Evolutionary conservation across 1,140 invertebrate species (phyloP).

Genomic region (Zaprionus davidi): DNA sequence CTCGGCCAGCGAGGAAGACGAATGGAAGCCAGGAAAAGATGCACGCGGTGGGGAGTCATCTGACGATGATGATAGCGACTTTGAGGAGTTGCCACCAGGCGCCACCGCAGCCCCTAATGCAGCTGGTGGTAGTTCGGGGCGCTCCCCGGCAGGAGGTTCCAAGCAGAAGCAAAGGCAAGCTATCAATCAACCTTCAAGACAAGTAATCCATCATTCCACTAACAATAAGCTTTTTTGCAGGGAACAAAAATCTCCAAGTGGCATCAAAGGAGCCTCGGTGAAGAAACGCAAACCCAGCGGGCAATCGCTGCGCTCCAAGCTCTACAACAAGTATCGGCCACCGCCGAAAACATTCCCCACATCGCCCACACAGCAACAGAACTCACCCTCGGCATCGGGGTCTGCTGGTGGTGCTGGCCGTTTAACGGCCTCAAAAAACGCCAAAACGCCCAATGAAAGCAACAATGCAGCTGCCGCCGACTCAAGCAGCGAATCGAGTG

Average conservation of each 20-base stretch:
- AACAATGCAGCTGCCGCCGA: slow-evolving; percentile 44
- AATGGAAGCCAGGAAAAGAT: slow-evolving; percentile 79
- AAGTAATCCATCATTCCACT: background rate
- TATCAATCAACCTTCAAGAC: background rate
- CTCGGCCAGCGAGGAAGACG: slow-evolving; percentile 80
- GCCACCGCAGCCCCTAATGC: slow-evolving; percentile 18
- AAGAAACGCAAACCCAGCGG: slow-evolving; percentile 77
- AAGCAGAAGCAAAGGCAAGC: slow-evolving; percentile 53
- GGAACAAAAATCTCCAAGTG: slow-evolving; percentile 64
- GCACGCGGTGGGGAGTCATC: slow-evolving; percentile 73
- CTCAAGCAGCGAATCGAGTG: slow-evolving; percentile 82
- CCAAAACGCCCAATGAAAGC: slow-evolving; percentile 83
- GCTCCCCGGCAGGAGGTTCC: slow-evolving; percentile 47
- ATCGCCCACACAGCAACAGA: slow-evolving; percentile 70
- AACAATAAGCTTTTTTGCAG: slow-evolving; percentile 17
- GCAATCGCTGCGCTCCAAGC: slow-evolving; percentile 76
- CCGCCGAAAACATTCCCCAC: slow-evolving; percentile 75
- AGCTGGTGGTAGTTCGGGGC: slow-evolving; percentile 39
- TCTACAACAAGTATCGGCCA: slow-evolving; percentile 81
- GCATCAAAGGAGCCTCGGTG: slow-evolving; percentile 64
- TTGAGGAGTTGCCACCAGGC: slow-evolving; percentile 55
- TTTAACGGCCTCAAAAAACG: slow-evolving; percentile 77
- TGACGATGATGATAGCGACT: slow-evolving; percentile 81
- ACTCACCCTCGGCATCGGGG: slow-evolving; percentile 74
- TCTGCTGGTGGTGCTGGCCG: slow-evolving; percentile 40